Evolutionary conservation across 1,140 invertebrate species (phyloP).

Genomic region (Drosophila quadrilineata): DNA sequence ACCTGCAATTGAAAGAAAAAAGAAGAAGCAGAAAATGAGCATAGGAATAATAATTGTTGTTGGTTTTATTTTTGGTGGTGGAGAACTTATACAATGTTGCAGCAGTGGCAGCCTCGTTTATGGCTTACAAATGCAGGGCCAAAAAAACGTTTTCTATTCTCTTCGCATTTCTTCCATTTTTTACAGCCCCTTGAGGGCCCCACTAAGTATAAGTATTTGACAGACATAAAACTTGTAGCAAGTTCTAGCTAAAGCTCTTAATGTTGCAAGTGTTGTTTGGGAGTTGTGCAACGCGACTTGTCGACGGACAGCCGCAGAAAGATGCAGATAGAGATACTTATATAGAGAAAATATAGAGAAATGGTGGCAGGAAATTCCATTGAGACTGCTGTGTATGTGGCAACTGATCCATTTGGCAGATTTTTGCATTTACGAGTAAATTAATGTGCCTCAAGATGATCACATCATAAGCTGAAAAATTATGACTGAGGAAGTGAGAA

Average conservation of each 20-base stretch:
- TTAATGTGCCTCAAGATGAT: neutral
- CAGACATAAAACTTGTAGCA: conserved; percentile 34
- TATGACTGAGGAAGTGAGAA: too few relatives aligned
- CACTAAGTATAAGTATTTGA: neutral
- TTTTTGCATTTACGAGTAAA: neutral
- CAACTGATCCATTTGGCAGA: conserved; percentile 4
- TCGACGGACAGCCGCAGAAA: neutral
- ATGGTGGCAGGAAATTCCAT: too few relatives aligned
- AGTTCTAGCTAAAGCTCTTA: conserved; percentile 30
- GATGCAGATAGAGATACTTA: neutral
- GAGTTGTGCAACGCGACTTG: conserved; percentile 11
- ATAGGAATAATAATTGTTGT: conserved; percentile 42
- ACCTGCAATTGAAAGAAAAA: conserved; percentile 55
- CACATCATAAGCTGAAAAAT: too few relatives aligned
- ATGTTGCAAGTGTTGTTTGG: conserved; percentile 6
- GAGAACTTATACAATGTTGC: conserved; percentile 29
- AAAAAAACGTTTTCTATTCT: conserved; percentile 21
- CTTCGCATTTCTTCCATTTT: neutral
- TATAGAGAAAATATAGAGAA: neutral
- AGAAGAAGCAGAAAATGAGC: conserved; percentile 5
- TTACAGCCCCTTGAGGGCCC: neutral
- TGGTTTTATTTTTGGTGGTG: conserved; percentile 12
- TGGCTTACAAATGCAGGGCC: conserved; percentile 10
- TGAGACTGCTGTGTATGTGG: too few relatives aligned
- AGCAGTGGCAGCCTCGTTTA: neutral